Evolutionary conservation across 2,113 vertebrate species (phyloP), one percentile per base, ranked within the genome.

Genomic region (Trochalopteron elliotii): DNA sequence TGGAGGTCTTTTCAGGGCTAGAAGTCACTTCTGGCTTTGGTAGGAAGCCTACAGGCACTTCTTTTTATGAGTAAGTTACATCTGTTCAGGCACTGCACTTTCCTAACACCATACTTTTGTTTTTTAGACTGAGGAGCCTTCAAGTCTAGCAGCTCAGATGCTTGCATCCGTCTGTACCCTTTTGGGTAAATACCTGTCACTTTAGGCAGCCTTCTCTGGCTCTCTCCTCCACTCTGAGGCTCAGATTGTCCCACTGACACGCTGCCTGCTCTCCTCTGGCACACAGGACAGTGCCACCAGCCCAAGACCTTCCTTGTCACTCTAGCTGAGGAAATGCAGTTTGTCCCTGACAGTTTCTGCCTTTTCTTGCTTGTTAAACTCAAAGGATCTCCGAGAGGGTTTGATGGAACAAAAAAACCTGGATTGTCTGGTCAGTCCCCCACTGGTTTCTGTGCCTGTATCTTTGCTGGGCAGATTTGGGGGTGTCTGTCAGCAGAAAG

Each of bases 61-160:
- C 72, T 82, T 95, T 95, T 80, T 81, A 74, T 88, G 93, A 95
- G 72, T 86, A 60, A 81, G 91, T 9, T 96, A 93, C 96, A 96
- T 96, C 94, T 97, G 96, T 96, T 97, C 95, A 95, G 60, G 56
- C 94, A 94, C 94, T 96, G 72, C 35, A 95, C 95, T 97, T 89
- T 59, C 72, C 86, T 96, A 95, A 91, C 95, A 96, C 91, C 95
- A 94, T 23, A 95, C 91, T 95, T 97, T 95, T 94, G 94, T 86
- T 93, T 96, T 97, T 95, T 84, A 96, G 93, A 81, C 80, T 90
- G 93, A 95, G 71, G 93, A 95, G 76, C 91, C 94, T 94, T 94
- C 69, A 78, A 96, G 96, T 97, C 95, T 96, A 97, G 96, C 94
- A 97, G 95, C 96, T 96, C 95, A 95, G 94, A 96, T 96, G 95